Conservation (phyloP, 2,797 vertebrate genomes). For the Anniella stebbinsi region DNA sequence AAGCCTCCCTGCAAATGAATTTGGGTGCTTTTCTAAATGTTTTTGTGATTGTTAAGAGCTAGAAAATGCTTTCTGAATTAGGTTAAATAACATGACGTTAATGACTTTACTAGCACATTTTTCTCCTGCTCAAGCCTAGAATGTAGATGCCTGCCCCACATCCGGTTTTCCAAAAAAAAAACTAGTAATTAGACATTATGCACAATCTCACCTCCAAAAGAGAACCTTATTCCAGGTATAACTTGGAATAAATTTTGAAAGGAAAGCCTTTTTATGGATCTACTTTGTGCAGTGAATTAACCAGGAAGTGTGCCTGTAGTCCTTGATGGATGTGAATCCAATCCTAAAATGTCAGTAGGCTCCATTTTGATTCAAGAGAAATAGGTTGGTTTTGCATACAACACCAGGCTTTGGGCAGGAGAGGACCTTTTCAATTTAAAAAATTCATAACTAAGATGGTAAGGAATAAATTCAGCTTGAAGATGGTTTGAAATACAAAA, state of each 20-base stretch:
- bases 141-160: background rate
- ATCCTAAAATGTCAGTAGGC: background rate
- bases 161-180: conserved; percentile 54
- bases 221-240: background rate
- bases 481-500: background rate
- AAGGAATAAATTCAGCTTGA: background rate
- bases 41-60: conserved; percentile 41
- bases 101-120: conserved; percentile 50
- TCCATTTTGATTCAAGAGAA: background rate
- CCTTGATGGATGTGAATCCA: background rate
- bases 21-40: background rate
- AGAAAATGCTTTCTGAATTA: conserved; percentile 59
- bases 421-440: background rate
- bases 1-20: background rate
- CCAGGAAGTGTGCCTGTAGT: background rate
- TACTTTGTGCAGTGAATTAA: too few relatives aligned
- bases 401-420: too few relatives aligned
- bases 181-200: conserved; percentile 61
- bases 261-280: background rate
- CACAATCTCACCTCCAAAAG: conserved; percentile 15
- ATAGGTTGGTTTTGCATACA: background rate
- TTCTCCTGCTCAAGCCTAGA: conserved; percentile 16
- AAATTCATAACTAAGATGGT: background rate
- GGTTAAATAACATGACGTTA: conserved; percentile 48
- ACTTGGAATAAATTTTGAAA: background rate